These are phyloP conservation scores for Porites lobata DNA, from an alignment of 92 coral and sea anemone genomes.

Conservation along the genomic window DNA sequence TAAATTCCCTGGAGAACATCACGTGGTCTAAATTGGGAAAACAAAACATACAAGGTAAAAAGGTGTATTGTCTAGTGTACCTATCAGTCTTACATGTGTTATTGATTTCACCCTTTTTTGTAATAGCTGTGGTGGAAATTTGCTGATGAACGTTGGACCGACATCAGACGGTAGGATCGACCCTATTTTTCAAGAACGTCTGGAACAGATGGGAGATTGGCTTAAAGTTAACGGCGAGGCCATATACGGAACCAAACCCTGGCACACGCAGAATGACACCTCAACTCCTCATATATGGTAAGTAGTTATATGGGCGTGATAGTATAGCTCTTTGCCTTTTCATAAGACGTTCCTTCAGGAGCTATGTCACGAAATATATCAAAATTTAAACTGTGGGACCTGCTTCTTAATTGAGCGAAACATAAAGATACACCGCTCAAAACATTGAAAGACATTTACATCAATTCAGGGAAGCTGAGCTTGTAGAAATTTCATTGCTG, in stretches of 20 bases:
- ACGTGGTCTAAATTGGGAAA: too few species aligned
- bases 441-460: too few species aligned
- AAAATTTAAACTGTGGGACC: too few species aligned
- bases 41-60: too few species aligned
- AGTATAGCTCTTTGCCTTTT: too few species aligned
- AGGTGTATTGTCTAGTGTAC: too few species aligned
- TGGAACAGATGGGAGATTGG: constrained; percentile 97
- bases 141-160: constrained; percentile 94
- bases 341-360: not conserved
- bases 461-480: too few species aligned
- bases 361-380: too few species aligned
- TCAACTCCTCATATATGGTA: constrained; percentile 70
- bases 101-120: not conserved
- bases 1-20: too few species aligned
- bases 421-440: too few species aligned
- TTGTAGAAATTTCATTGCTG: too few species aligned
- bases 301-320: not conserved
- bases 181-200: constrained; percentile 92
- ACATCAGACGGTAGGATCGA: constrained; percentile 94
- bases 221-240: constrained; percentile 91
- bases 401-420: too few species aligned
- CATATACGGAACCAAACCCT: constrained; percentile 85
- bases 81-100: not conserved
- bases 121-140: constrained; percentile 90
- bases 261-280: constrained; percentile 93